Conservation (phyloP, 2,888 invertebrate genomes). For the Trachelus iudaicus region DNA sequence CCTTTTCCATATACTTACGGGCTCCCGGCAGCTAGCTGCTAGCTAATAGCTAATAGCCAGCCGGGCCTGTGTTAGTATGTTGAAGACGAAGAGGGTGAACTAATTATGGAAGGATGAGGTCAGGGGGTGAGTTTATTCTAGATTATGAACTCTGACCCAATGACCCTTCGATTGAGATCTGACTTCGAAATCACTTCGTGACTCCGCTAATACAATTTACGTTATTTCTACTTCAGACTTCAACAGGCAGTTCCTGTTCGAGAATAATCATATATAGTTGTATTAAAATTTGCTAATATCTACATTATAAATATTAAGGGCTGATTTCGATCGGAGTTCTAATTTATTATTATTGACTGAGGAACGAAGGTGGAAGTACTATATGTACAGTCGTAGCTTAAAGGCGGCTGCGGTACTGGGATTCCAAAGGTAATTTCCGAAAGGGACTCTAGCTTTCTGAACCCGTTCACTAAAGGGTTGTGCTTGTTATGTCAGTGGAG, state of each 20-base stretch:
- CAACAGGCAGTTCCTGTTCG: not conserved
- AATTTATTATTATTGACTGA: not conserved
- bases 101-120: not conserved
- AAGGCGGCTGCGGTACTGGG: not conserved
- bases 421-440: not conserved
- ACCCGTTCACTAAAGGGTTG: not conserved
- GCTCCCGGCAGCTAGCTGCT: not conserved
- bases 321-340: not conserved
- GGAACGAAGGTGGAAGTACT: not conserved
- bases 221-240: not conserved
- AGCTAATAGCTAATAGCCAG: not conserved
- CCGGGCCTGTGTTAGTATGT: not conserved
- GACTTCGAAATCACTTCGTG: not conserved
- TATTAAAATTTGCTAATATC: too few species aligned
- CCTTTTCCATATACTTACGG: not conserved
- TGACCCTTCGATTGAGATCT: not conserved
- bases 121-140: not conserved
- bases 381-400: not conserved
- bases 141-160: not conserved
- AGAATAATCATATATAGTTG: not conserved
- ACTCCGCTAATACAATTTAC: not conserved
- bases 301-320: not conserved
- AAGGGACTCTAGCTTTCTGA: not conserved
- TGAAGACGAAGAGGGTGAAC: not conserved
- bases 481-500: not conserved